These are phyloP conservation scores for Pollenia griseotomentosa DNA, from an alignment of 2,888 invertebrate genomes.

Conservation along the genomic window DNA sequence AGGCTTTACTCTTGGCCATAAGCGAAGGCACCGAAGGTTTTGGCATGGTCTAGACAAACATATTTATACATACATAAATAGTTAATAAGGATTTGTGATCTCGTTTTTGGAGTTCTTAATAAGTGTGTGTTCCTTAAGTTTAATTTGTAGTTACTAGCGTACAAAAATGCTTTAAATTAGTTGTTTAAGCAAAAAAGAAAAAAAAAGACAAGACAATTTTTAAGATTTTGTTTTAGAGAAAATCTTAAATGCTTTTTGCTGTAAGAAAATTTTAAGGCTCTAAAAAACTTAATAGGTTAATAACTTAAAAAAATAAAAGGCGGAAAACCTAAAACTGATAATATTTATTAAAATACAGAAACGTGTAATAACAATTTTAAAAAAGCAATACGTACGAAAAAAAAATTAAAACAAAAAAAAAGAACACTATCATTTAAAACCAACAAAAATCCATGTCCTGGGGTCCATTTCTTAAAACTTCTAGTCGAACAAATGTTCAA, in stretches of 20 bases:
- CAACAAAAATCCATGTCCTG: background rate
- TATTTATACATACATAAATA: slow-evolving; percentile 4
- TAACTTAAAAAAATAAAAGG: slow-evolving; percentile 7
- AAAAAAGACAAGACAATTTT: slow-evolving; percentile 19
- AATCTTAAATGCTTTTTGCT: slow-evolving; percentile 65
- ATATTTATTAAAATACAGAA: slow-evolving; percentile 16
- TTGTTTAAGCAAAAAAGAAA: slow-evolving; percentile 23
- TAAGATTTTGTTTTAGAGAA: slow-evolving; percentile 44
- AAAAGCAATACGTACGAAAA: slow-evolving; percentile 60
- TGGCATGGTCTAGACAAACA: slow-evolving; percentile 85
- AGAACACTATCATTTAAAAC: slow-evolving; percentile 40
- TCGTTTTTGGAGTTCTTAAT: slow-evolving; percentile 60
- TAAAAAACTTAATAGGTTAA: slow-evolving; percentile 20
- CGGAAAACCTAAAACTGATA: slow-evolving; percentile 29
- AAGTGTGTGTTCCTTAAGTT: slow-evolving; percentile 69
- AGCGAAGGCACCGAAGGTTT: slow-evolving; percentile 98
- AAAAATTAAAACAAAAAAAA: slow-evolving; percentile 1
- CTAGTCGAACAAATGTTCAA: no score
- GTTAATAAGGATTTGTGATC: slow-evolving; percentile 65
- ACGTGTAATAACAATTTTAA: slow-evolving; percentile 49
- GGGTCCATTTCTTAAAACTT: no score
- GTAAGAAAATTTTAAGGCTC: slow-evolving; percentile 61
- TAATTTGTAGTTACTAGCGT: slow-evolving; percentile 71
- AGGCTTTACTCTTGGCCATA: slow-evolving; percentile 94
- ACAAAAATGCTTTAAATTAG: slow-evolving; percentile 66